Evolutionary conservation across 1,140 invertebrate genomes (phyloP), one percentile per base, ranked within the genome.

Genomic region (Bursaphelenchus mucronatus): DNA sequence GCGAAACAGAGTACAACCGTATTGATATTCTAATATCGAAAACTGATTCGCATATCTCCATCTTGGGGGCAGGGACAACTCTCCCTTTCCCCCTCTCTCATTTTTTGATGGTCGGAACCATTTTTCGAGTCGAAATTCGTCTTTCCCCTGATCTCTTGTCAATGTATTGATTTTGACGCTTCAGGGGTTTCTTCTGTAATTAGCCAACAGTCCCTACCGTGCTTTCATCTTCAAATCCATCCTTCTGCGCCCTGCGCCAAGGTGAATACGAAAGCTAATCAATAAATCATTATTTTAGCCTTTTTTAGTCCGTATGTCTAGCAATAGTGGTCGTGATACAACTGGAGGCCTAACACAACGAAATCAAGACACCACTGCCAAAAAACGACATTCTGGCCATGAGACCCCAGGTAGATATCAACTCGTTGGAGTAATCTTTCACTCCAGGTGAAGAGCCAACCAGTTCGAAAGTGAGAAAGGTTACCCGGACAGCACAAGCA

Each of bases 251-350:
- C 15, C n/a, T n/a, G 54, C 54, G 54, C 54, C 13, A 39, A 55
- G 54, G 54, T 55, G 30, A 50, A 19, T 50, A 15, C 1, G 19
- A n/a, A 17, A 49, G 13, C 47, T 49, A 49, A n/a, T n/a, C 17
- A n/a, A n/a, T 49, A 49, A n/a, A 55, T 47, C 1, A 5, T n/a
- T 17, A 55, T 55, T 15, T 39, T 55, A n/a, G 49, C 19, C 54
- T 15, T 44, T 55, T 55, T 15, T 44, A 59, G 57, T 11, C 57
- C 57, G 57, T 59, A 59, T 59, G 57, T 59, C 57, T 39, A 44
- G 57, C 54, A n/a, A 55, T 39, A 55, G 54, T 44, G 54, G 13
- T 55, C n/a, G 54, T 15, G 54, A 55, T 44, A 45, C 13, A n/a
- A 5, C 40, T 17, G 57, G 19, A 44, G 57, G 40, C 41, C 45